These are phyloP conservation scores for Habrosyne pyritoides DNA, from an alignment of 2,888 invertebrate genomes.

Conservation along the genomic window DNA sequence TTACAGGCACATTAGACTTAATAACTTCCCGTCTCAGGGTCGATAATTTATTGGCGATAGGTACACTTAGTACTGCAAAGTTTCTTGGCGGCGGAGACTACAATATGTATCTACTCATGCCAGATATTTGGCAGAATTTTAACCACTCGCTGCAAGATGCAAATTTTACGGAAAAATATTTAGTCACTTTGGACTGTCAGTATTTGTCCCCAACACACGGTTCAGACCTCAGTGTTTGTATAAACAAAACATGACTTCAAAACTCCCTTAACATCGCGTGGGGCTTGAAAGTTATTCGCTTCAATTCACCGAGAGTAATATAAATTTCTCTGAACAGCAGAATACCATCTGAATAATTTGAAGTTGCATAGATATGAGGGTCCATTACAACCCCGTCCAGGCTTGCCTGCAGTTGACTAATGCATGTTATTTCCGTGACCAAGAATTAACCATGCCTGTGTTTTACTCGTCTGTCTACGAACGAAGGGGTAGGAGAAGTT, in stretches of 20 bases:
- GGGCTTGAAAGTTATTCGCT: background rate
- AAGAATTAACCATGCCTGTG: slow-evolving; percentile 70
- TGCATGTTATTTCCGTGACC: slow-evolving; percentile 70
- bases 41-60: too few relatives aligned
- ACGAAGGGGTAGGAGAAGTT: slow-evolving; percentile 16
- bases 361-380: slow-evolving; percentile 43
- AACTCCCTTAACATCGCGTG: background rate
- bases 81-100: too few relatives aligned
- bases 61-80: too few relatives aligned
- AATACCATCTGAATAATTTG: slow-evolving; percentile 24
- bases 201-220: too few relatives aligned
- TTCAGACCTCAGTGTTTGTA: too few relatives aligned
- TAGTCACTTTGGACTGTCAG: too few relatives aligned
- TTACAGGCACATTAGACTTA: too few relatives aligned
- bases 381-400: slow-evolving; percentile 45
- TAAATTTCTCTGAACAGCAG: background rate
- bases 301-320: background rate
- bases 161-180: too few relatives aligned
- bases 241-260: background rate
- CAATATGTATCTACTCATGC: too few relatives aligned
- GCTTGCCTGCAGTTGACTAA: slow-evolving; percentile 67
- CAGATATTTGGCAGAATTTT: too few relatives aligned
- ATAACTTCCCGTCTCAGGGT: too few relatives aligned
- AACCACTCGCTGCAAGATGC: too few relatives aligned
- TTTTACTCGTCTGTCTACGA: slow-evolving; percentile 54